These are phyloP conservation scores for Lagria hirta DNA, from an alignment of 2,888 invertebrate genomes.

Conservation along the genomic window DNA sequence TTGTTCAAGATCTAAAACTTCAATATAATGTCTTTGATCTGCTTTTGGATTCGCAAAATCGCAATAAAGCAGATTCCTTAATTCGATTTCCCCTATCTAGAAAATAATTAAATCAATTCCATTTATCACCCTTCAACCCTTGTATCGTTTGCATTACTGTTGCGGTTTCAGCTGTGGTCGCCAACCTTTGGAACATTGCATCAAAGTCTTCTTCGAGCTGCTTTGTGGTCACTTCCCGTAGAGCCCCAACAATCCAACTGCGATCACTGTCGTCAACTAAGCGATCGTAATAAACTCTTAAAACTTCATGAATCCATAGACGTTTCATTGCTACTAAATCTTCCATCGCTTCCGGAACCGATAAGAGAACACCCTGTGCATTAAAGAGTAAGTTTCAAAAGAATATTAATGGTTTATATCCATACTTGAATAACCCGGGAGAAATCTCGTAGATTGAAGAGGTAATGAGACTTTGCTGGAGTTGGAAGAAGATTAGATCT, in stretches of 20 bases:
- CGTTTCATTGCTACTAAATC: conserved; percentile 83
- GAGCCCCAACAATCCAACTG: conserved; percentile 74
- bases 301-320: conserved; percentile 91
- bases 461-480: conserved; percentile 90
- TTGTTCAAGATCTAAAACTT: conserved; percentile 80
- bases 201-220: conserved; percentile 70
- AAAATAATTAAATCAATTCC: conserved; percentile 30
- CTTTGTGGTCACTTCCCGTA: conserved; percentile 62
- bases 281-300: conserved; percentile 91
- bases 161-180: conserved; percentile 37
- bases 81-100: conserved; percentile 75
- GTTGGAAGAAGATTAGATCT: conserved; percentile 83
- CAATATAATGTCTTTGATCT: conserved; percentile 84
- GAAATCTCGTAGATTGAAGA: conserved; percentile 93
- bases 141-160: conserved; percentile 8
- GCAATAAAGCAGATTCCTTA: conserved; percentile 87
- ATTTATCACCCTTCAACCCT: conserved; percentile 12
- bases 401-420: conserved; percentile 34
- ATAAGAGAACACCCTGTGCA: conserved; percentile 85
- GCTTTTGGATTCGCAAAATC: conserved; percentile 95
- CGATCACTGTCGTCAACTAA: conserved; percentile 82
- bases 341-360: conserved; percentile 89
- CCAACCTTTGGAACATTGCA: conserved; percentile 69
- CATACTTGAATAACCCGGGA: conserved; percentile 84
- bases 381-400: too few species aligned